Evolutionary conservation across 2,113 vertebrate genomes (phyloP).

Genomic region (Saguinus midas): DNA sequence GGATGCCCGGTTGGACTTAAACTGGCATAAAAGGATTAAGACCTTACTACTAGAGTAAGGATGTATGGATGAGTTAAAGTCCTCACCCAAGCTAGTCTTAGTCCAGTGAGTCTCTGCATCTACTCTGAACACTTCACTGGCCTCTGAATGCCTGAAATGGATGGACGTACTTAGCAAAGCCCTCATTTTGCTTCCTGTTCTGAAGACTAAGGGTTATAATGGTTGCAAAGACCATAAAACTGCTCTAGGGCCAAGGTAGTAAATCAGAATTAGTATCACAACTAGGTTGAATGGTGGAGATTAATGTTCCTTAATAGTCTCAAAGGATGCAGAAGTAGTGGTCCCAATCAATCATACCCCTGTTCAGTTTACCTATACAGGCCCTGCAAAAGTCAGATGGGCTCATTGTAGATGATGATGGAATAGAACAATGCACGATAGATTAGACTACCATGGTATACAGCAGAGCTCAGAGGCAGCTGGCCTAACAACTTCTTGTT

Average conservation of each 20-base stretch:
- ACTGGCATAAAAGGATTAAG: background rate
- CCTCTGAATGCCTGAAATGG: background rate
- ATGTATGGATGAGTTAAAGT: background rate
- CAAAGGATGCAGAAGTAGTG: background rate
- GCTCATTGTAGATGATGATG: background rate
- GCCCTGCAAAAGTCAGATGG: background rate
- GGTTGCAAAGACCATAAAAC: background rate
- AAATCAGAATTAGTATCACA: background rate
- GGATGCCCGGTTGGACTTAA: background rate
- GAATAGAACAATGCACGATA: no score
- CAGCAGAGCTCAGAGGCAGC: background rate
- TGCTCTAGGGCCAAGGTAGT: background rate
- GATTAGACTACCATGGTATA: background rate
- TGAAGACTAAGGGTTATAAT: background rate
- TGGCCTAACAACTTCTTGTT: background rate
- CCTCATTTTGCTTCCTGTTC: background rate
- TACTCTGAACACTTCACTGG: background rate
- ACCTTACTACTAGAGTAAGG: background rate
- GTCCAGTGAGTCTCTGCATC: background rate
- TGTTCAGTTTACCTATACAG: background rate
- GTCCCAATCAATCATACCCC: background rate
- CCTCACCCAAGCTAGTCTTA: background rate
- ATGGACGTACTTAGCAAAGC: background rate
- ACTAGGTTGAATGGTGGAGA: background rate
- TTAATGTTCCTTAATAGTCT: background rate